phyloP scores from a whole-genome alignment of 2,888 invertebrate species.

The Caenorhabditis virilis region DNA sequence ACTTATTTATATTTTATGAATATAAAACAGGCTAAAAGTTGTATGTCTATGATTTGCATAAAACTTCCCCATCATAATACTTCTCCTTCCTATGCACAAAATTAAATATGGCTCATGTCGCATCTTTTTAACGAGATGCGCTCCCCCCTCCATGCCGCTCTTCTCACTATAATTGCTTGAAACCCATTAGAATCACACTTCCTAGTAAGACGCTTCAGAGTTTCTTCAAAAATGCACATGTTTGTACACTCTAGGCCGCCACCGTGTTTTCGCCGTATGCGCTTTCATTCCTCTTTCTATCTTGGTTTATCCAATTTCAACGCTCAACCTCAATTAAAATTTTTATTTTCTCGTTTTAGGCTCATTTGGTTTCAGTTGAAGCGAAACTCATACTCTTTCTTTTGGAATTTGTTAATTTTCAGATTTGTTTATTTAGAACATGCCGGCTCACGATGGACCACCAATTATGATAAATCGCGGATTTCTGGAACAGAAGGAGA shows the following conservation, averaged over 20 bases:
- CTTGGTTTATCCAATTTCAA: conserved; percentile 38
- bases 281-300: conserved; percentile 4
- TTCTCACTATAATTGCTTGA: conserved; percentile 34
- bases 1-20: too few relatives aligned
- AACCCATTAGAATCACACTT: conserved; percentile 36
- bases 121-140: conserved; percentile 13
- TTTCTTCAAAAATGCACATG: conserved; percentile 23
- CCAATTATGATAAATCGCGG: conserved; percentile 48
- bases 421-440: conserved; percentile 18
- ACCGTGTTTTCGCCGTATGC: too few relatives aligned
- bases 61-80: too few relatives aligned
- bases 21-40: too few relatives aligned
- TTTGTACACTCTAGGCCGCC: too few relatives aligned
- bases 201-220: conserved; percentile 11
- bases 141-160: conserved; percentile 2
- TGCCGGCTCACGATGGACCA: conserved; percentile 34
- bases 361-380: background rate
- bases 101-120: too few relatives aligned
- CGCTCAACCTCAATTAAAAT: conserved; percentile 41
- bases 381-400: too few relatives aligned
- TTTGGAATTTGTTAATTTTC: conserved; percentile 14
- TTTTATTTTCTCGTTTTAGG: conserved; percentile 19
- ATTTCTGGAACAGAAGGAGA: conserved; percentile 43
- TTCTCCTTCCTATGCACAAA: too few relatives aligned
- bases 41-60: too few relatives aligned